phyloP scores from a whole-genome alignment of 2,888 invertebrate genomes.

The Polyommatus icarus region DNA sequence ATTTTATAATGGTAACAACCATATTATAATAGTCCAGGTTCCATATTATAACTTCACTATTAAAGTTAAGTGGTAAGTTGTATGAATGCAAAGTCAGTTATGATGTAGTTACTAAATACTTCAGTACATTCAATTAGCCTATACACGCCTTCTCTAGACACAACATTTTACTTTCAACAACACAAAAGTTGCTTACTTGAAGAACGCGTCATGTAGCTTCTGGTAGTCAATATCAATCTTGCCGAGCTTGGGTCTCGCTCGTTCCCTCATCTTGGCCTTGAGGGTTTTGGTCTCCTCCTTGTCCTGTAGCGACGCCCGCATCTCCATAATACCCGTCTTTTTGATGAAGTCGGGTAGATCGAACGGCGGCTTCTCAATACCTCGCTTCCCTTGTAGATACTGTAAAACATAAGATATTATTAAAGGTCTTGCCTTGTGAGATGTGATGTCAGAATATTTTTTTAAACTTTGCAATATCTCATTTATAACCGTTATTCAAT shows the following conservation, averaged over 20 bases:
- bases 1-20: neutral
- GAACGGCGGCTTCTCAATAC: conserved; percentile 99
- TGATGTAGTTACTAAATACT: too few species aligned
- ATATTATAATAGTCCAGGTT: too few species aligned
- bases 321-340: conserved; percentile 99
- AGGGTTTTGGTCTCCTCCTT: conserved; percentile 97
- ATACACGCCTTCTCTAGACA: too few species aligned
- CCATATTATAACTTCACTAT: too few species aligned
- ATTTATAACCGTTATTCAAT: too few species aligned
- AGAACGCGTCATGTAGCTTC: conserved; percentile 99
- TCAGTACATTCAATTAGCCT: too few species aligned
- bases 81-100: too few species aligned
- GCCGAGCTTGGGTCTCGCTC: conserved; percentile 97
- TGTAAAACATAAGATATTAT: conserved; percentile 43
- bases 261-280: conserved; percentile 98
- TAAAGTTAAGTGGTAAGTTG: too few species aligned
- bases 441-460: neutral
- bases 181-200: conserved; percentile 80
- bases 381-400: conserved; percentile 97
- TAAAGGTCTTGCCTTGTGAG: neutral
- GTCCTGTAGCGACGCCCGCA: conserved; percentile 98
- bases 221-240: conserved; percentile 99
- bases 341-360: conserved; percentile 99
- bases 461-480: too few species aligned
- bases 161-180: too few species aligned